Base-by-base conservation (phyloP, 2,888 invertebrate species). In the Trissolcus japonicus region DNA sequence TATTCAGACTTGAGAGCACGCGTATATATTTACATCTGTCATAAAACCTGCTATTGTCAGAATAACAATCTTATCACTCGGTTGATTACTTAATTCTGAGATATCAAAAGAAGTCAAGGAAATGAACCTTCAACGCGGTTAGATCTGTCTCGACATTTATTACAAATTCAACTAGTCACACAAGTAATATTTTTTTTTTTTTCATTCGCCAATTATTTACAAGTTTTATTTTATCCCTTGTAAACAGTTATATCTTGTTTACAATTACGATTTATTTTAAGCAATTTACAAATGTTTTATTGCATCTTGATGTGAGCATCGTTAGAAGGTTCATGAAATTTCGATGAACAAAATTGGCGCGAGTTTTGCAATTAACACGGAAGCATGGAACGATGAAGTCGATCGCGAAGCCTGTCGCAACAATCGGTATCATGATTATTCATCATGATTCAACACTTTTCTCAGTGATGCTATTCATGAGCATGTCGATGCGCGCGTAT, bases 401-500 rank as follows among this genome's bases (percentile, higher is more conserved):
- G 48, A 60, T 25, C 29, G n/a, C 46, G 29, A 53, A 41, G 9
- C 9, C 35, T 35, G 53, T 25, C 41, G 21, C 53, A 41, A 41
- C 54, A 41, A 56, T 54, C 57, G 59, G 21, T 51, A 59, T 65
- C 46, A 59, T 65, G 59, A 72, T 63, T 72, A 72, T 72, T 72
- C 72, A 72, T 72, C 72, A 54, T 69, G 69, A 69, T 69, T 69
- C 69, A 63, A 71, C 71, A 71, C 51, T 72, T 72, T 72, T 63
- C 63, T 63, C 57, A 25, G 25, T 51, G 46, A 53, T 62, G 62
- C 56, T 48, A 29, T 35, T 71, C 54, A 41, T 25, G 29, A 51
- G 19, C 51, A 43, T 43, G n/a, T 29, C 14, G 57, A 56, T 51
- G 60, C 17, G 62, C 71, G 62, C 41, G 56, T 69, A 16, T 19